Conservation (phyloP, 2,113 vertebrate species). For the Tympanuchus pallidicinctus region DNA sequence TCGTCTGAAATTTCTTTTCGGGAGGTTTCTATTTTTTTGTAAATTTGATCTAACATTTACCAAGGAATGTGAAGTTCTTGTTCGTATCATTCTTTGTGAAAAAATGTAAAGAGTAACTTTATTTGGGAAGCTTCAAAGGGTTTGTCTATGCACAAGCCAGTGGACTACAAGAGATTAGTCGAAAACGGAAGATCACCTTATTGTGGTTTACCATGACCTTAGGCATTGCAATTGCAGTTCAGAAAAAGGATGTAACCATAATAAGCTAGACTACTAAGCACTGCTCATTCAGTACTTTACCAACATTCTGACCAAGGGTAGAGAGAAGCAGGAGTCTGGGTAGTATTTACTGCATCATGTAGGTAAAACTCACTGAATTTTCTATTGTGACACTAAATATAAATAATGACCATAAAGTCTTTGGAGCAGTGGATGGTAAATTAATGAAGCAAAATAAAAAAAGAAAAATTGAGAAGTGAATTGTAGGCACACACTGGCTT, state of each 20-base stretch:
- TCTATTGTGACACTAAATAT: neutral
- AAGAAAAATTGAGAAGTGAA: slow-evolving; percentile 45
- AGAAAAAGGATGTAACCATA: neutral
- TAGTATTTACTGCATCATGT: neutral
- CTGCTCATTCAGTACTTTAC: neutral
- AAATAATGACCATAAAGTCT: slow-evolving; percentile 12
- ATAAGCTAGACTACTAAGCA: neutral
- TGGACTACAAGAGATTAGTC: neutral
- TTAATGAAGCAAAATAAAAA: slow-evolving; percentile 59
- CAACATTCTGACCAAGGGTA: slow-evolving; percentile 9
- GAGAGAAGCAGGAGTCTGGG: neutral
- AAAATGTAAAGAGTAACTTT: neutral
- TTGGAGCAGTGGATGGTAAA: slow-evolving; percentile 1
- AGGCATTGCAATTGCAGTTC: neutral
- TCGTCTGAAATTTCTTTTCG: neutral
- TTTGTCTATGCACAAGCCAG: neutral
- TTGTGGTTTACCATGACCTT: neutral
- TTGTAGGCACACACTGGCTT: slow-evolving; percentile 13
- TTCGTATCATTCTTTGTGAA: neutral
- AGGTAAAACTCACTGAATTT: neutral
- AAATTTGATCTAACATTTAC: neutral
- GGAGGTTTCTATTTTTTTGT: neutral
- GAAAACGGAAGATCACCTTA: neutral
- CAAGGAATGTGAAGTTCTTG: neutral
- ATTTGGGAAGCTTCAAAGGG: neutral